These are phyloP conservation scores for Rhodeus uyekii DNA, from an alignment of 2,797 vertebrate species.

Conservation along the genomic window DNA sequence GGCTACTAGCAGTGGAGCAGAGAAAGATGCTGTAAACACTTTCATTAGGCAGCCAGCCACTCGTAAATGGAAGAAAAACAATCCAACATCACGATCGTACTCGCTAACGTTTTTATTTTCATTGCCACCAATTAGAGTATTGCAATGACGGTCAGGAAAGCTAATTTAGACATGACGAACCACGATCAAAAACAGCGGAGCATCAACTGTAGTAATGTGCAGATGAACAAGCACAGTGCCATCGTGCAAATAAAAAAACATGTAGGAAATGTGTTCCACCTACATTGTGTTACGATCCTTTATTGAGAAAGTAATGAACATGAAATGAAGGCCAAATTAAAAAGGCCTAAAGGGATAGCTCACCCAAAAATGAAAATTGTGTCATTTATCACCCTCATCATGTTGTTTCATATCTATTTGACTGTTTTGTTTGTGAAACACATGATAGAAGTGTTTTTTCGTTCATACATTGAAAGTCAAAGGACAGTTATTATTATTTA, in stretches of 20 bases:
- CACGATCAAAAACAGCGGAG: slow-evolving; percentile 64
- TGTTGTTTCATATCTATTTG: neutral
- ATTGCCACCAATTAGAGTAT: slow-evolving; percentile 41
- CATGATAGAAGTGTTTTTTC: too few relatives aligned
- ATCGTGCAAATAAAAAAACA: neutral
- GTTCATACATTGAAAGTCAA: too few relatives aligned
- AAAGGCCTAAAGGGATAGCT: neutral
- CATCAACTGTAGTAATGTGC: slow-evolving; percentile 58
- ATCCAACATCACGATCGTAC: slow-evolving; percentile 72
- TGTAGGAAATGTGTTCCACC: neutral
- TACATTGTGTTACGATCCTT: neutral
- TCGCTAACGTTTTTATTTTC: slow-evolving; percentile 64
- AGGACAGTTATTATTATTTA: neutral
- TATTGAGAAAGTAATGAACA: neutral
- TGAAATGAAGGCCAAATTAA: neutral
- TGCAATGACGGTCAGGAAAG: slow-evolving; percentile 65
- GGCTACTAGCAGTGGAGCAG: slow-evolving; percentile 42
- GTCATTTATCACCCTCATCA: neutral
- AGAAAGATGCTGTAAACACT: slow-evolving; percentile 74
- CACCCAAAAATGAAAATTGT: neutral
- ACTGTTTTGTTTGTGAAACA: neutral
- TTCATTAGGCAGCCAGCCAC: slow-evolving; percentile 71
- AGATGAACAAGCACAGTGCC: slow-evolving; percentile 62
- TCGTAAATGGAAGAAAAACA: slow-evolving; percentile 76
- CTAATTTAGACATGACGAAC: slow-evolving; percentile 66